Evolutionary conservation across 35 echinoderm and acorn worm genomes (phyloP), one percentile per base, ranked within the genome.

Genomic region (Apostichopus parvimensis): DNA sequence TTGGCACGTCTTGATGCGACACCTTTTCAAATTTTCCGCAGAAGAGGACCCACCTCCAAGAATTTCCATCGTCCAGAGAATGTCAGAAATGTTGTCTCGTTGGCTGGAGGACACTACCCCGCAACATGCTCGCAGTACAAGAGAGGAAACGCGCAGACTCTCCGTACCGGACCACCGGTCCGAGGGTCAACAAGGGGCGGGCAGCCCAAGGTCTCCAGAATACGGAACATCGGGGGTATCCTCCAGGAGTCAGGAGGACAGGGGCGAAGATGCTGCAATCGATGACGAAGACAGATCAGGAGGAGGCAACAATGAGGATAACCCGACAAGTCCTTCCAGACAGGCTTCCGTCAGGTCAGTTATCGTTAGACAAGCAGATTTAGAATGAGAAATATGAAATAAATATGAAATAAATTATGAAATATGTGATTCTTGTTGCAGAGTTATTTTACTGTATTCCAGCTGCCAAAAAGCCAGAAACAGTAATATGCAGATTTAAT

Each of bases 51-150:
- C 94, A 57, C 90, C 90, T 4, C 95, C 94, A 15, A 77, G 95
- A 91, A 76, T 94, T 58, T 94, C 95, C 11, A 97, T 97, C 54
- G 91, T 97, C 12, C 95, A 97, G 77, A 66, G 95, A 53, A 96
- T 99, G 95, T 96, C 95, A 57, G 97, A 99, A 86, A 96, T 99
- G 93, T 77, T 99, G 77, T 92, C 97, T 4, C 79, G 97, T 15
- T 99, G 97, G 97, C 92, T 99, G 57, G 97, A 99, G 53, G 97
- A 99, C 68, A 87, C 97, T 2, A 82, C 93, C 6, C 79, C 91
- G 23, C 80, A 86, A 18, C 91, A 94, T 22, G 92, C 92, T 14
- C 84, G 96, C 72, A 24, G 65, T 8, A 15, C 45, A 20, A 9
- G 90, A 22, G 59, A 92, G 13, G 77, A 57, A 52, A 13, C n/a